Conservation (phyloP, 2,113 vertebrate species). For the Macquaria australasica region DNA sequence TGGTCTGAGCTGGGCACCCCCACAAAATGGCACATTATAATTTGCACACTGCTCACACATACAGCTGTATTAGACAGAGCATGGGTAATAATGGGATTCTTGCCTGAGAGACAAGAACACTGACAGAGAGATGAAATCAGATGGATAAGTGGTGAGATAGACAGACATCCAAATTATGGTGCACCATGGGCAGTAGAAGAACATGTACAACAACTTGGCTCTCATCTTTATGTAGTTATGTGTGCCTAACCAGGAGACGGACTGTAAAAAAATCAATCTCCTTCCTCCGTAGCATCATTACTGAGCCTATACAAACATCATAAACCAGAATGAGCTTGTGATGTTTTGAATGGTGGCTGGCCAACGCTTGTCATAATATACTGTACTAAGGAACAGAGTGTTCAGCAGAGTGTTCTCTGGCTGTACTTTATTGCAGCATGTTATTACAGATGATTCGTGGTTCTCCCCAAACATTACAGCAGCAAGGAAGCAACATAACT, state of each 20-base stretch:
- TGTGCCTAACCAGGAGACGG: background rate
- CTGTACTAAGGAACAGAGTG: background rate
- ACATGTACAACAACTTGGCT: background rate
- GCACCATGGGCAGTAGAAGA: conserved; percentile 35
- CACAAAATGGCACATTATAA: conserved; percentile 4
- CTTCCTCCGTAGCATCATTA: background rate
- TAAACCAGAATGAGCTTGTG: conserved; percentile 20
- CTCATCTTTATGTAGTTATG: background rate
- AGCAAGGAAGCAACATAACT: conserved; percentile 12
- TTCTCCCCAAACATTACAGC: conserved; percentile 1
- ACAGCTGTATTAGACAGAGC: conserved; percentile 4
- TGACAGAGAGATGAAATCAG: conserved; percentile 19
- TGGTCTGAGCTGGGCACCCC: background rate
- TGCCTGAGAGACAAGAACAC: conserved; percentile 14
- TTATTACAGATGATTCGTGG: conserved; percentile 16
- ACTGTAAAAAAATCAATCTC: background rate
- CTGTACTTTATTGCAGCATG: background rate
- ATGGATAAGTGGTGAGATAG: conserved; percentile 29
- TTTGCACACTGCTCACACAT: conserved; percentile 28
- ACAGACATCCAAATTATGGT: conserved; percentile 51
- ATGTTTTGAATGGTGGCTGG: conserved; percentile 33
- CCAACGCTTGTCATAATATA: conserved; percentile 31
- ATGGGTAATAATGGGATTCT: conserved; percentile 6
- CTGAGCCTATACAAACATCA: conserved; percentile 20
- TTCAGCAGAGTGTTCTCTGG: background rate